Base-by-base conservation (phyloP, 2,888 invertebrate species). In the Meteorus colon region DNA sequence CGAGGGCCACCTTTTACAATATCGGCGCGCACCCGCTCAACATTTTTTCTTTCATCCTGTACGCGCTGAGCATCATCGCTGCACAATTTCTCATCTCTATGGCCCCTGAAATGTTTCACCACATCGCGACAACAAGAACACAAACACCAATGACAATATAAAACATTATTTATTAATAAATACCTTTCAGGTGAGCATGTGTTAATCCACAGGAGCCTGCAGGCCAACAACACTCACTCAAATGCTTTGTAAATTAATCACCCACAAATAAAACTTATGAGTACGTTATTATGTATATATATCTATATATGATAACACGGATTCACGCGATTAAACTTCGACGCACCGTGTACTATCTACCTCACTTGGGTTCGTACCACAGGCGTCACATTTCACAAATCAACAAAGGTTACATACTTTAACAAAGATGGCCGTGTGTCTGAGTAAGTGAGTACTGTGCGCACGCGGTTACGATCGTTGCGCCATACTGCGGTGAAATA, bases 361-460 rank as follows among this genome's bases (percentile, higher is more conserved):
- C 19, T 55, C 55, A n/a, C 55, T 69, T 55, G 14, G 6, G 14
- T 60, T 60, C 74, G 79, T 77, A 78, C 79, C 81, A 80, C 81
- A 80, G 79, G 87, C 86, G 88, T 89, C 89, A 88, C 89, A 89
- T 87, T 89, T 88, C 88, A 89, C 86, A 87, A 88, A 89, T 89
- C 89, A 90, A 90, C 89, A 89, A 89, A 89, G 89, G 88, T 88
- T 88, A 88, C 88, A 88, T 86, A 89, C 87, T 89, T 88, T 29
- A 86, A 89, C 87, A 89, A 88, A 90, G 89, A 90, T 89, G 90
- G 90, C 89, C 84, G 85, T 80, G 85, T 78, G 81, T 76, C 80
- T 27, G 62, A 62, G 41, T 41, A 16, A 62, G 24, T 24, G 79
- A 82, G 82, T 82, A 82, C 81, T 81, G 41, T 41, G 82, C 82